Conservation (phyloP, 2,888 invertebrate genomes). For the Tanytarsus gracilentus region DNA sequence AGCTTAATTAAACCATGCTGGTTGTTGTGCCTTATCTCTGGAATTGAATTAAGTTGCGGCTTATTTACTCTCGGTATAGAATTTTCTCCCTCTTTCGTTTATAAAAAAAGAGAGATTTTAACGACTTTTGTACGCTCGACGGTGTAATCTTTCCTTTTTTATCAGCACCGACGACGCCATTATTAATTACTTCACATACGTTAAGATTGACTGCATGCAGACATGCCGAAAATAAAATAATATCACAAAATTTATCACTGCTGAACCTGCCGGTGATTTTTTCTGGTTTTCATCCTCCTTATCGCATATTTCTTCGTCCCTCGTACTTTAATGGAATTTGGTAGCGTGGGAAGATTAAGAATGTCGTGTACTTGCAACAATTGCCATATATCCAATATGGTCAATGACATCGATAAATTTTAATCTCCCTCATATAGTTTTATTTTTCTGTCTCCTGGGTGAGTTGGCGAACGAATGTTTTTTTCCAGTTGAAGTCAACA, state of each 20-base stretch:
- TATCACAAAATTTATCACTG: too few relatives aligned
- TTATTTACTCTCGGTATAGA: background rate
- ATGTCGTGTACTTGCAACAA: constrained; percentile 9
- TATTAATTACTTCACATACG: constrained; percentile 20
- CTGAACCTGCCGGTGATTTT: background rate
- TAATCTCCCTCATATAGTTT: background rate
- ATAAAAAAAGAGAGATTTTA: background rate
- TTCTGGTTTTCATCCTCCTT: background rate
- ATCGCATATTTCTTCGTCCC: background rate
- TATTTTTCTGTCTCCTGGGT: too few relatives aligned
- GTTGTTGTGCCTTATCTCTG: background rate
- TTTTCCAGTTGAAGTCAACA: too few relatives aligned
- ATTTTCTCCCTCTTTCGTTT: background rate
- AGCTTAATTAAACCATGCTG: constrained; percentile 16
- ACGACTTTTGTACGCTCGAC: background rate
- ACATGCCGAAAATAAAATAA: background rate
- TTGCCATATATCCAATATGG: constrained; percentile 9
- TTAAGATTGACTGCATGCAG: background rate
- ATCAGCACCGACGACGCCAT: constrained; percentile 15
- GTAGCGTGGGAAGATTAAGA: constrained; percentile 13
- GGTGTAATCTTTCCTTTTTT: constrained; percentile 11
- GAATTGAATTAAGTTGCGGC: background rate
- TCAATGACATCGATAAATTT: constrained; percentile 16
- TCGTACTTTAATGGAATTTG: constrained; percentile 1
- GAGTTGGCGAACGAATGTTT: too few relatives aligned